Percentiles rank a stretch among this genome's conserved stretches.
Evolutionary conservation across 2,113 vertebrate species (phyloP).

Genomic region (Grammomys surdaster): DNA sequence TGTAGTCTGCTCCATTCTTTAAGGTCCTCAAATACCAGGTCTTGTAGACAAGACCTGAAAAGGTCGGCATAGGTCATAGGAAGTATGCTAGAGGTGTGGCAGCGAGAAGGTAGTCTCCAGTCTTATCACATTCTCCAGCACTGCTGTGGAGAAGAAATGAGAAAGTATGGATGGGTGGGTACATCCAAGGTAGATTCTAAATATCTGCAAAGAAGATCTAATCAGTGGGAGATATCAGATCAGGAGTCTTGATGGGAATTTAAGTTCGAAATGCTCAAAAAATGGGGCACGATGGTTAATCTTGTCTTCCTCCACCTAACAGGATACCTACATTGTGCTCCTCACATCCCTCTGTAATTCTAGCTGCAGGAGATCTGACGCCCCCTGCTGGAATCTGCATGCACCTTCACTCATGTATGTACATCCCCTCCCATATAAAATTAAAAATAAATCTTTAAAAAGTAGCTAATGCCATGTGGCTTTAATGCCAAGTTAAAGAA

Average conservation of each 20-base stretch:
- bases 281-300: neutral
- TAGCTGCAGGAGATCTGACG: neutral
- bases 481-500: neutral
- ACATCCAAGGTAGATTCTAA: neutral
- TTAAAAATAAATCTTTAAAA: neutral
- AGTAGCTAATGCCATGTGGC: neutral
- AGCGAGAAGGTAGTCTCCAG: too few species aligned
- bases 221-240: neutral
- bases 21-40: too few species aligned
- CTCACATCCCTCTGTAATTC: neutral
- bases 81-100: neutral
- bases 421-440: neutral
- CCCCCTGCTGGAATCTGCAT: neutral
- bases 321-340: neutral
- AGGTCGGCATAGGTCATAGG: too few species aligned
- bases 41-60: too few species aligned
- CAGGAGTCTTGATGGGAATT: neutral
- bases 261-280: neutral
- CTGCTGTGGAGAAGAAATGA: neutral
- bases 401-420: neutral
- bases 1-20: too few species aligned
- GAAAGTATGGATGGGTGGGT: neutral
- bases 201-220: neutral
- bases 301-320: neutral
- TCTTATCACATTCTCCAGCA: neutral